Percentiles rank a stretch among this genome's conserved stretches.
Evolutionary conservation across 2,888 invertebrate species (phyloP).

Genomic region (Trichopria drosophilae): DNA sequence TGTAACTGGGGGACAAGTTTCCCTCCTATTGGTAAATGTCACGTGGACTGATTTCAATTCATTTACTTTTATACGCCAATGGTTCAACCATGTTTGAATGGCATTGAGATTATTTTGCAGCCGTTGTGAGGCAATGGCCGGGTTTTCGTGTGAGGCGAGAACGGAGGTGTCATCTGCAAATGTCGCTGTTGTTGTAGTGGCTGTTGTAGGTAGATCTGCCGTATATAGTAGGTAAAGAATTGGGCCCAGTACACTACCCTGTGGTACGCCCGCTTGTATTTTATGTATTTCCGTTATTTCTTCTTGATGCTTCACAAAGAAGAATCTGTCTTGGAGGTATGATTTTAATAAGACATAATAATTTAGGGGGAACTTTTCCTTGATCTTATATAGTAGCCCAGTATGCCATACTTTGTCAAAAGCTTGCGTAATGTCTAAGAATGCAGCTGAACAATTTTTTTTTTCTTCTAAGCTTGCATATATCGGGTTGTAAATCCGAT

Average conservation of each 20-base stretch:
- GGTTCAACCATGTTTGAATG: conserved; percentile 31
- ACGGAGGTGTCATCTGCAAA: conserved; percentile 37
- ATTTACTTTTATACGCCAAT: conserved; percentile 38
- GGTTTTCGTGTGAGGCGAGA: conserved; percentile 21
- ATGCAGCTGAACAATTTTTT: conserved; percentile 32
- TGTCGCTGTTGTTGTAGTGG: conserved; percentile 27
- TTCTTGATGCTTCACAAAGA: conserved; percentile 4
- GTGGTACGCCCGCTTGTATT: conserved; percentile 26
- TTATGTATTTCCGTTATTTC: conserved; percentile 1
- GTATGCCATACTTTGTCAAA: conserved; percentile 39
- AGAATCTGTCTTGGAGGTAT: conserved; percentile 9
- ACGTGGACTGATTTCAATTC: conserved; percentile 37
- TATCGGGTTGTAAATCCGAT: conserved; percentile 32
- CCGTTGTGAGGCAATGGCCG: conserved; percentile 12
- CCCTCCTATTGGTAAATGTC: conserved; percentile 35
- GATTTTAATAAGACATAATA: conserved; percentile 5
- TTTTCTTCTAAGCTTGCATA: conserved; percentile 29
- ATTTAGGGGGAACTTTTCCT: conserved; percentile 23
- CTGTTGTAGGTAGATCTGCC: conserved; percentile 28
- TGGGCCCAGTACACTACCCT: conserved; percentile 37
- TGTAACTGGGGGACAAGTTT: conserved; percentile 11
- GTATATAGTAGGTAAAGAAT: conserved; percentile 33
- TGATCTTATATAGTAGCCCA: conserved; percentile 35
- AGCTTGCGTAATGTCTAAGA: conserved; percentile 35
- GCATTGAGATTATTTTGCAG: conserved; percentile 20